These are phyloP conservation scores for Arremon aurantiirostris DNA, from an alignment of 2,797 vertebrate genomes.

Conservation along the genomic window DNA sequence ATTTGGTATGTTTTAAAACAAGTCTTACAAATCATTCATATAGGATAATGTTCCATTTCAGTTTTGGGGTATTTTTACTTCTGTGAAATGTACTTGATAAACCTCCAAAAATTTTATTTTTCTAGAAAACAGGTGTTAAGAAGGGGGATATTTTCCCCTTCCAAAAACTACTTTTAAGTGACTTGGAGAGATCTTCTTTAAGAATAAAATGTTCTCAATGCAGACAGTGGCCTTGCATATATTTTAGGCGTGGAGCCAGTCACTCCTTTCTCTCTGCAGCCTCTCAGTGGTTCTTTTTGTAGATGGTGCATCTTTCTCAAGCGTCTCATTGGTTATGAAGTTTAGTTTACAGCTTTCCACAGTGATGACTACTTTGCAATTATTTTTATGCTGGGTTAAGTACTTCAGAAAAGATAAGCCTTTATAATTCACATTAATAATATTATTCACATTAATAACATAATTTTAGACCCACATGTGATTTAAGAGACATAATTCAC, in stretches of 20 bases:
- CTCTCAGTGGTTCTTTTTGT: background rate
- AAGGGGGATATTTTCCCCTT: background rate
- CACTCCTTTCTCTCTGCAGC: background rate
- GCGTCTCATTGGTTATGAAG: background rate
- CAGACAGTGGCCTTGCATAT: fast-evolving
- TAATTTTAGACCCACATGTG: too few species aligned
- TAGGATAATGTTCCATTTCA: background rate
- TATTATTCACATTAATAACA: too few species aligned
- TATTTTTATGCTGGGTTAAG: background rate
- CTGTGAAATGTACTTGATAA: background rate
- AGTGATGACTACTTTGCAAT: background rate
- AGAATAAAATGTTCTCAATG: background rate
- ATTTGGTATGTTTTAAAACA: background rate
- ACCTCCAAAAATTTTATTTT: background rate
- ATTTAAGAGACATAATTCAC: too few species aligned
- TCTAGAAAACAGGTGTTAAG: background rate
- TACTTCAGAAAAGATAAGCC: background rate
- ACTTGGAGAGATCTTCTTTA: background rate
- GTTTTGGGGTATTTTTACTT: background rate
- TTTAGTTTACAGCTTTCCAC: background rate
- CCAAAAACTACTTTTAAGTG: background rate
- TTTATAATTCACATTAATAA: background rate
- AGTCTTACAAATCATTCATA: background rate
- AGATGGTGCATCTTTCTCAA: fast-evolving
- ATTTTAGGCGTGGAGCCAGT: background rate